Evolutionary conservation across 2,113 vertebrate species (phyloP), one percentile per base, ranked within the genome.

Genomic region (Pseudorectes ferrugineus): DNA sequence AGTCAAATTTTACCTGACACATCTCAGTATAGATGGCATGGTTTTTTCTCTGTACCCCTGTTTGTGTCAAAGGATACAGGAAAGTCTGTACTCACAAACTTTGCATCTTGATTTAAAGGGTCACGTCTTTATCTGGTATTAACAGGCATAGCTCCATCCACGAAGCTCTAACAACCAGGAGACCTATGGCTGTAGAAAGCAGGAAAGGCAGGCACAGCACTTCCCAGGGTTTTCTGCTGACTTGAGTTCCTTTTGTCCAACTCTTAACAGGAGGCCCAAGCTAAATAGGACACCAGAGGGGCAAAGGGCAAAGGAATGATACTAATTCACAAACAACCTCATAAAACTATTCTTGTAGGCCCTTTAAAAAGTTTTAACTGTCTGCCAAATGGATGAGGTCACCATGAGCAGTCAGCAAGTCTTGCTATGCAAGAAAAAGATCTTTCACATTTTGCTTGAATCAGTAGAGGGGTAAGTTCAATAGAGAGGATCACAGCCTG

Each of bases 381-480:
- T 68, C 49, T 96, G 94, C 77, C 91, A 95, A 88, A 63, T 58
- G 59, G 24, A 85, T 95, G 94, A 95, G 66, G 43, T 94, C 92
- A 95, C 51, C 25, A 58, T 11, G 33, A 91, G 58, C 49, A 83
- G 65, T 55, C 92, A 74, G 71, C 74, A 89, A 85, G 85, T 29
- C 54, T 76, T 89, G 45, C 62, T 62, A 20, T 62, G 62, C 38
- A 38, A 76, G 65, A 61, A 63, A 87, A 75, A 55, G 42, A 9
- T 87, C 48, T 51, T 49, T 95, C 54, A 35, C 17, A 7, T 85
- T 91, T 95, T 88, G 9, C 38, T 89, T 88, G 55, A 88, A 73
- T 88, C 58, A 52, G 5, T 35, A 52, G 52, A 76, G 31, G 11
- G 6, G 4, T 45, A 73, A 81, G 31, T 42, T 51, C 20, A 49